Evolutionary conservation across 2,113 vertebrate genomes (phyloP), one percentile per base, ranked within the genome.

Genomic region (Perca fluviatilis): DNA sequence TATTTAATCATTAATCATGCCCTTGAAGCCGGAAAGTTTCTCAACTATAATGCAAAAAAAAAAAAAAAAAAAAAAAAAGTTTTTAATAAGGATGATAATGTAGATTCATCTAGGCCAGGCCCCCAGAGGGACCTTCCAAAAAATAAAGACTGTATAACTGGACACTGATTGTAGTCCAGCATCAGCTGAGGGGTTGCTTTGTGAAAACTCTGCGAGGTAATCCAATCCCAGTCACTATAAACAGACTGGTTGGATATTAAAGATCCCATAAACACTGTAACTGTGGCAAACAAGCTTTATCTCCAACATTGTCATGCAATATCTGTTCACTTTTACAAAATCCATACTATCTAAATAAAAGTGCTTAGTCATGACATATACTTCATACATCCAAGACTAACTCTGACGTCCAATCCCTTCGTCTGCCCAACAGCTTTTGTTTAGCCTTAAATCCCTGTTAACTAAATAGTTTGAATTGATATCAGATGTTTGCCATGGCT

Each of bases 1-100:
- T 79, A 80, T 81, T 93, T 83, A 91, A 94, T 94, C 85, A 93
- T 94, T 94, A 92, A 94, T 92, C 77, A 83, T 79, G 79, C 79
- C 91, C 91, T 91, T 91, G 81, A 89, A 93, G 86, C 71, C 9
- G 63, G 49, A 87, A 90, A 67, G 79, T 89, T 90, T 88, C 75
- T 58, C 66, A 74, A 64, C 82, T 62, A 72, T 82, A 90, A 86
- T 78, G 80, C 85, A 90, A 72, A 92, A 85, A 74, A 36, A 63
- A 62, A 72, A 47, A 40, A 9, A n/a, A 90, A 72, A 92, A 85
- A 74, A 36, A 63, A 62, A 72, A 47, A 40, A 9, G 40, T 70
- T 75, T 73, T 79, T 86, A 86, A 83, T 85, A 70, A 86, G 70
- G 84, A 82, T 68, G 50, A 86, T 90, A 70, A 90, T 86, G 61